phyloP scores from a whole-genome alignment of 2,888 invertebrate species.

The Aricia artaxerxes region DNA sequence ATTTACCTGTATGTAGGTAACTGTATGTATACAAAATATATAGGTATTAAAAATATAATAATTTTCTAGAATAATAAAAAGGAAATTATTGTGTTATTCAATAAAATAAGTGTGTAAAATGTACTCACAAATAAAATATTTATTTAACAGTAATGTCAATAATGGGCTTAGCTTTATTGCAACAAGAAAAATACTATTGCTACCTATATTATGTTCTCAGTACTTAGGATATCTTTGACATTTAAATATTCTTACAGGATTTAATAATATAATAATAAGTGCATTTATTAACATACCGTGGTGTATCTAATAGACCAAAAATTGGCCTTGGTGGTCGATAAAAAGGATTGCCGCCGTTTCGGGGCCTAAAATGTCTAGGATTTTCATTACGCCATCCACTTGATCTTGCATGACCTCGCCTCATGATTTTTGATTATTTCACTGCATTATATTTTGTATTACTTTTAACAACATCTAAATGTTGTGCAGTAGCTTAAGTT shows the following conservation, averaged over 20 bases:
- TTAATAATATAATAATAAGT: neutral
- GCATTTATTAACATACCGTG: slow-evolving; percentile 52
- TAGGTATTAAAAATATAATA: no score
- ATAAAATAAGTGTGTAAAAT: neutral
- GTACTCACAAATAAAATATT: neutral
- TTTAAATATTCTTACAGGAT: neutral
- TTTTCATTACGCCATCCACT: slow-evolving; percentile 72
- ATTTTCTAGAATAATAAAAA: neutral
- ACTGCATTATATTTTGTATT: slow-evolving; percentile 53
- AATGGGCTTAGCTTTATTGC: no score
- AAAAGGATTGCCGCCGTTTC: slow-evolving; percentile 58
- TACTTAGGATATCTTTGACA: neutral
- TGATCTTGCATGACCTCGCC: slow-evolving; percentile 71
- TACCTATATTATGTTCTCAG: no score
- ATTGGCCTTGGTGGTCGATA: slow-evolving; percentile 55
- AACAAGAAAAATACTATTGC: neutral
- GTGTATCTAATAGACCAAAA: slow-evolving; percentile 51
- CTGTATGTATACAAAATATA: no score
- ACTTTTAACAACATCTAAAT: slow-evolving; percentile 33
- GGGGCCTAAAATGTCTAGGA: slow-evolving; percentile 66
- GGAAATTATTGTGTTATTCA: neutral
- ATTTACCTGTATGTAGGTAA: no score
- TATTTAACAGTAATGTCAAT: neutral
- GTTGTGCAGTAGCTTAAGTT: neutral
- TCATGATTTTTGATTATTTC: slow-evolving; percentile 59